Evolutionary conservation across 2,888 invertebrate species (phyloP), one percentile per base, ranked within the genome.

Genomic region (Luperina testacea): DNA sequence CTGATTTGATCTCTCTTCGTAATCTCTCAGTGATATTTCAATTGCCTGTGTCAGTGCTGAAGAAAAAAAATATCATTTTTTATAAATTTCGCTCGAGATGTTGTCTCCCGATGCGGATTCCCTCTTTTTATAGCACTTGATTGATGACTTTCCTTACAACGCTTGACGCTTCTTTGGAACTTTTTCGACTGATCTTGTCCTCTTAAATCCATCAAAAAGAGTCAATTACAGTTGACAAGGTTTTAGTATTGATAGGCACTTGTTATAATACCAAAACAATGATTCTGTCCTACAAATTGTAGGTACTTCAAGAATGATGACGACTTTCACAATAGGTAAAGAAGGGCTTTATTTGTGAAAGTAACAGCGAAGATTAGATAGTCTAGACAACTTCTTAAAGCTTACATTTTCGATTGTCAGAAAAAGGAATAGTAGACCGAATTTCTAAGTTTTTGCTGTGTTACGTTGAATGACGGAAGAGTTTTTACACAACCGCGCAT

Each of bases 91-190:
- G 89, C 90, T 89, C 88, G 91, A 92, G 91, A 92, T 92, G 91
- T 91, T 94, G 91, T 91, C 92, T 90, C 93, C 90, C 90, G 90
- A 89, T 88, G 92, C 90, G 93, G 90, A 91, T 92, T 93, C 91
- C 89, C 92, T 90, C 91, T 94, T 95, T 94, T 93, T 94, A 92
- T 92, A 88, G 84, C 91, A 80, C 92, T 92, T 96, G 95, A 96
- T 95, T 95, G 95, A 96, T 96, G 95, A 94, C 90, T 93, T 94
- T 94, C 93, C 94, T 93, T 92, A 92, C 90, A 91, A 86, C 88
- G 92, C n/a, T 59, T 92, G 94, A 94, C 95, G 92, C 90, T 93
- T 93, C 85, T 90, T 90, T 90, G 88, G 88, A 89, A 89, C 90
- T 90, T 92, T 93, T 91, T 93, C 88, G 83, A 88, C 88, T 90